Evolutionary conservation across 2,113 vertebrate genomes (phyloP).

Genomic region (Myotis brandtii): DNA sequence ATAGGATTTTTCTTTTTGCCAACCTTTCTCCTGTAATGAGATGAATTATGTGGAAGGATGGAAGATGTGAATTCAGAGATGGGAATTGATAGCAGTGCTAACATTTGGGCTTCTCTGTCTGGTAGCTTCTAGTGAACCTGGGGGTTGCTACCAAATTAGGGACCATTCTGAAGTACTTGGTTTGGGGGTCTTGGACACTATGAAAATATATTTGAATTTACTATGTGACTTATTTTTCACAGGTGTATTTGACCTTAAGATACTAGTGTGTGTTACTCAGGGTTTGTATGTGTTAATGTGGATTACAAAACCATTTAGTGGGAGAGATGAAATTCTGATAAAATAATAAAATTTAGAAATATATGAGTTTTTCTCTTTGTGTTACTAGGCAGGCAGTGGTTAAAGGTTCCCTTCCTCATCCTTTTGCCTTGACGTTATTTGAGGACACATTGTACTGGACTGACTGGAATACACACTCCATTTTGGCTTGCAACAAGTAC

Average conservation of each 20-base stretch:
- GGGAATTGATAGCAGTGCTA: not conserved
- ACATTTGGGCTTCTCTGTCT: not conserved
- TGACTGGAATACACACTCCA: slow-evolving; percentile 98
- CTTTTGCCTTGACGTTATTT: slow-evolving; percentile 96
- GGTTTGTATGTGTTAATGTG: slow-evolving; percentile 47
- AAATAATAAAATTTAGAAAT: slow-evolving; percentile 39
- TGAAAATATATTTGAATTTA: slow-evolving; percentile 46
- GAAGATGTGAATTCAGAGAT: not conserved
- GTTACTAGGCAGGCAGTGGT: slow-evolving; percentile 94
- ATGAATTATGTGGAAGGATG: not conserved
- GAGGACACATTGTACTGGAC: slow-evolving; percentile 98
- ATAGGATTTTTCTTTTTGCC: not conserved
- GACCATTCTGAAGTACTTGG: not conserved
- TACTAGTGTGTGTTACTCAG: not conserved
- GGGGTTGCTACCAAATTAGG: not conserved
- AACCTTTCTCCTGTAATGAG: not conserved
- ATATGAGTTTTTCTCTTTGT: slow-evolving; percentile 73
- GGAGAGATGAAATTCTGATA: not conserved
- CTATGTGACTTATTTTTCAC: slow-evolving; percentile 1
- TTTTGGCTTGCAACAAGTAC: slow-evolving; percentile 96
- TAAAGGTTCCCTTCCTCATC: slow-evolving; percentile 97
- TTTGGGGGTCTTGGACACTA: not conserved
- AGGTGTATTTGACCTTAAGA: slow-evolving; percentile 21
- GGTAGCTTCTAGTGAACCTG: not conserved
- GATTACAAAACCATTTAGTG: not conserved